A percentile compares a stretch with the other conserved stretches of the same genome.
Conservation (phyloP, 1,140 invertebrate species). For the Lasaia peninsularis region DNA sequence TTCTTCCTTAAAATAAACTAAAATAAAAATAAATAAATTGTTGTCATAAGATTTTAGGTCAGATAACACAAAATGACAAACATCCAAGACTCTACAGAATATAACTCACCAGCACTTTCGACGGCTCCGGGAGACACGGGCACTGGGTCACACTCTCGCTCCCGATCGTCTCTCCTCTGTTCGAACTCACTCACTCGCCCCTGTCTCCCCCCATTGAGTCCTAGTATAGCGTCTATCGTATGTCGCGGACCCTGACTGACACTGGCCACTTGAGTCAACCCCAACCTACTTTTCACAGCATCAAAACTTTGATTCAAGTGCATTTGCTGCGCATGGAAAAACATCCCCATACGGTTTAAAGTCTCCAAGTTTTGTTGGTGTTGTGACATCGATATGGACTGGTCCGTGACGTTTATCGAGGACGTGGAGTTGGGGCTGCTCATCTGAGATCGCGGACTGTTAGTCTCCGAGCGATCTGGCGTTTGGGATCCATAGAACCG, state of each 20-base stretch:
- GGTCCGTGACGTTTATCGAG: conserved; percentile 54
- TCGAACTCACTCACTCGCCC: conserved; percentile 58
- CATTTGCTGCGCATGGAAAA: conserved; percentile 69
- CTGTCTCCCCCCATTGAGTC: conserved; percentile 51
- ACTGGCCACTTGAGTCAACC: conserved; percentile 54
- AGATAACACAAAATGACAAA: too few species aligned
- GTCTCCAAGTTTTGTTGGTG: conserved; percentile 67
- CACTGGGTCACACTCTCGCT: conserved; percentile 51
- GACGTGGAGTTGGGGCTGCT: conserved; percentile 60
- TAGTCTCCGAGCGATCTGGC: conserved; percentile 58
- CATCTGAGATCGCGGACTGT: conserved; percentile 60
- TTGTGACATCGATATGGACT: conserved; percentile 38
- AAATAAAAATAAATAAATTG: too few species aligned
- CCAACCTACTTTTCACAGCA: conserved; percentile 57
- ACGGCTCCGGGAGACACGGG: conserved; percentile 62
- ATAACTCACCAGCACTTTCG: conserved; percentile 63
- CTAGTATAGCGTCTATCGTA: conserved; percentile 68
- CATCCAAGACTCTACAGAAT: background rate
- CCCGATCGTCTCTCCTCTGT: conserved; percentile 48
- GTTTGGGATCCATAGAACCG: conserved; percentile 52
- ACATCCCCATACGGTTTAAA: conserved; percentile 68
- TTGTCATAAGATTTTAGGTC: too few species aligned
- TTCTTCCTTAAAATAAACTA: too few species aligned
- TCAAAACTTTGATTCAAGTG: conserved; percentile 64
- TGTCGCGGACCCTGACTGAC: conserved; percentile 62